phyloP scores from a whole-genome alignment of 2,113 vertebrate genomes.

The Steatornis caripensis region DNA sequence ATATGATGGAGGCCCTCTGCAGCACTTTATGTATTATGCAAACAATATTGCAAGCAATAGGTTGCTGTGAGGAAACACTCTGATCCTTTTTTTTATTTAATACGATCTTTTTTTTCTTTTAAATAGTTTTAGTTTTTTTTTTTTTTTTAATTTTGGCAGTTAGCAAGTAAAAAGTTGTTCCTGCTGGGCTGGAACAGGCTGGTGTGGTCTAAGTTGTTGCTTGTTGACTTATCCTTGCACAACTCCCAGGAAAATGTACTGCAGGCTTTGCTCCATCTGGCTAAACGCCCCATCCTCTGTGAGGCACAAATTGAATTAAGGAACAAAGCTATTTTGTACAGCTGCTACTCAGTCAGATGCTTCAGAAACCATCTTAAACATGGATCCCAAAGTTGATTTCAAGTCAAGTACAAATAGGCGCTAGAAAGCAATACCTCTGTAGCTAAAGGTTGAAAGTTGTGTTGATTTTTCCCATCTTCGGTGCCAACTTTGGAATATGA shows the following conservation, averaged over 20 bases:
- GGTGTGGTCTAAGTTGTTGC: neutral
- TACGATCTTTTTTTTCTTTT: neutral
- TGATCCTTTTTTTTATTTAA: neutral
- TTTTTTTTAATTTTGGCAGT: neutral
- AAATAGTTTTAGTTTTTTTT: neutral
- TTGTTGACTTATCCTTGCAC: slow-evolving; percentile 28
- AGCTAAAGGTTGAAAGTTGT: neutral
- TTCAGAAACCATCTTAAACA: neutral
- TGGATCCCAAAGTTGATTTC: neutral
- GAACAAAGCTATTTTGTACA: slow-evolving; percentile 17
- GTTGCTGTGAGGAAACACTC: neutral
- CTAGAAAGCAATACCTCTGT: neutral
- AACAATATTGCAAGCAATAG: neutral
- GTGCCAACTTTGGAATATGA: neutral
- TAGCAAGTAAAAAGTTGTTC: neutral
- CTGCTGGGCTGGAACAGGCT: slow-evolving; percentile 2
- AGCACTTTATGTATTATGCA: neutral
- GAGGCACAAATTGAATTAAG: neutral
- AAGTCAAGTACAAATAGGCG: neutral
- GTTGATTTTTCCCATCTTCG: neutral
- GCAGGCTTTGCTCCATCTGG: slow-evolving; percentile 28
- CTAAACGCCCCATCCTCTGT: neutral
- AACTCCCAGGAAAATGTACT: slow-evolving; percentile 4
- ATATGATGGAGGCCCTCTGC: neutral
- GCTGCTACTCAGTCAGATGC: neutral